Evolutionary conservation across 2,888 invertebrate genomes (phyloP), one percentile per base, ranked within the genome.

Genomic region (Danaus chrysippus): DNA sequence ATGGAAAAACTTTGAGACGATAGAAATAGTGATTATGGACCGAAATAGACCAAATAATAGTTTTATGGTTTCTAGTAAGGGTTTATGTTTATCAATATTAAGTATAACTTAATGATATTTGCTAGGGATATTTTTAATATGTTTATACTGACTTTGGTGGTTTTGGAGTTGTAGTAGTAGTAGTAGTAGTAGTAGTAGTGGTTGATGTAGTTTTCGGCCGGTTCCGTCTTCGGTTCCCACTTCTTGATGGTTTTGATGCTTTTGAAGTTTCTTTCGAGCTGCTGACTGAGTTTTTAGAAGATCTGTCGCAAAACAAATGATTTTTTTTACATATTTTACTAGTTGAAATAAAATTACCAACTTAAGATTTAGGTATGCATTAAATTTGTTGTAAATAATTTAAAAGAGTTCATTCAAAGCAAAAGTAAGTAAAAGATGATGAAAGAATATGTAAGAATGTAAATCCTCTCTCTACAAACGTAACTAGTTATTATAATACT

Each of bases 121-220:
- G 6, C 8, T 34, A 34, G 8, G 23, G 23, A 1, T 43, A 12
- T 43, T 3, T 3, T 23, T 19, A 42, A 52, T 11, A 11, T 6
- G 12, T 23, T 11, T 23, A 15, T 13, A 59, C 77, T 73, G 72
- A 87, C 86, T 65, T 84, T 11, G 76, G 83, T 0, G 91, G 84
- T 61, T 87, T 82, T 0, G 90, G 81, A 1, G 91, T 81, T 69
- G 81, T 83, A 63, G 92, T 76, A 11, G 23, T 23, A 23, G 87
- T 86, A 3, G 92, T 77, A 13, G 87, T 86, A 1, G 92, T 79
- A 1, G 85, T 84, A 56, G 92, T 80, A 1, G 92, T 91, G 15
- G 75, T 72, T 17, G 91, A 86, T 1, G 91, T 89, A 0, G 91
- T 87, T 5, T 92, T 92, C 0, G 87, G 86, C 1, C 82, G 76